phyloP scores from a whole-genome alignment of 1,140 invertebrate species.

The Pectinophora gossypiella region DNA sequence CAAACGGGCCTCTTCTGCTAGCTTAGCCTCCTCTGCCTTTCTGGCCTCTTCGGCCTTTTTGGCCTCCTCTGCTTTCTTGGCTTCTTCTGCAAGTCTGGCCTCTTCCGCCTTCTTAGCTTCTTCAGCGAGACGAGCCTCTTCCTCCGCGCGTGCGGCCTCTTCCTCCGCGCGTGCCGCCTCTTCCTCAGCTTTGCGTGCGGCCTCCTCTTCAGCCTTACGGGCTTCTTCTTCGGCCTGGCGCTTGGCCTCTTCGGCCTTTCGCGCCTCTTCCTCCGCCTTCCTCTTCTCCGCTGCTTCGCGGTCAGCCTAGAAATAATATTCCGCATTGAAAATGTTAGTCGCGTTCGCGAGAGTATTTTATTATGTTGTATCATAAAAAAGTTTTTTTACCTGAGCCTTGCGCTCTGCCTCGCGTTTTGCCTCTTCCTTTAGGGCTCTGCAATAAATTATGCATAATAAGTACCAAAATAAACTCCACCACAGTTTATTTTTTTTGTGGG shows the following conservation, averaged over 20 bases:
- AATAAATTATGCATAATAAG: slow-evolving; percentile 11
- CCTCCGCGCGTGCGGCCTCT: slow-evolving; percentile 56
- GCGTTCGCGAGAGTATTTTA: not conserved
- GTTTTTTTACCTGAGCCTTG: slow-evolving; percentile 56
- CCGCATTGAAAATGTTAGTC: not conserved
- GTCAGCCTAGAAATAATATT: slow-evolving; percentile 34
- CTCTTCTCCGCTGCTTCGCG: slow-evolving; percentile 50
- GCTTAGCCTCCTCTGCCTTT: slow-evolving; percentile 62
- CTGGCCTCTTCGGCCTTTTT: slow-evolving; percentile 69
- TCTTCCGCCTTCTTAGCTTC: slow-evolving; percentile 75
- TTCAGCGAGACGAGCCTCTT: slow-evolving; percentile 64
- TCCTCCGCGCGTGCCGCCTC: slow-evolving; percentile 50
- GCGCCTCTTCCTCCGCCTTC: slow-evolving; percentile 72
- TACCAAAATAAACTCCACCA: too few relatives aligned
- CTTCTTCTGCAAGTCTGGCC: slow-evolving; percentile 74
- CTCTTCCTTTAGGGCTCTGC: slow-evolving; percentile 72
- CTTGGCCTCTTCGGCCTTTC: slow-evolving; percentile 61
- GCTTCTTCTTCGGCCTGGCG: slow-evolving; percentile 58
- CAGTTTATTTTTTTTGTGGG: too few relatives aligned
- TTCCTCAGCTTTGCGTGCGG: slow-evolving; percentile 71
- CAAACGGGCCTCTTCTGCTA: slow-evolving; percentile 67
- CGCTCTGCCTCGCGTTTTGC: slow-evolving; percentile 68
- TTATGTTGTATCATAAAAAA: slow-evolving; percentile 10
- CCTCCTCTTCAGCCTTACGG: slow-evolving; percentile 69
- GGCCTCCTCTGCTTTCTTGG: slow-evolving; percentile 63